phyloP scores from a whole-genome alignment of 2,797 vertebrate genomes.

The Alauda arvensis region DNA sequence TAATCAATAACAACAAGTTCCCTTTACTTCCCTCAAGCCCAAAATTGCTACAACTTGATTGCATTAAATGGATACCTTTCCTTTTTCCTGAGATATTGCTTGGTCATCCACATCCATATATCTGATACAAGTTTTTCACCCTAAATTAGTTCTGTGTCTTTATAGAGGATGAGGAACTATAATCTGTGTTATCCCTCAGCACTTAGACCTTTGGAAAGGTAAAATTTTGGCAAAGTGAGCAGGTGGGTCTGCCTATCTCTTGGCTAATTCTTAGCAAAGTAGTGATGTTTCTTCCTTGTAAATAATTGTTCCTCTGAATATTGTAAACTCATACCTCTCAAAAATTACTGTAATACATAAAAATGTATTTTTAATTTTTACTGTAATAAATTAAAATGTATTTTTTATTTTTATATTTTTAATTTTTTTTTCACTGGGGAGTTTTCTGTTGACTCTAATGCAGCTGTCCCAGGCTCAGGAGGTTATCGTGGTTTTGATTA shows the following conservation, averaged over 20 bases:
- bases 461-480: not conserved
- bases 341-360: not conserved
- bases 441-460: not conserved
- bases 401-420: not conserved
- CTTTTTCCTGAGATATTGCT: not conserved
- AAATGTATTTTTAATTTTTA: not conserved
- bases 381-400: not conserved
- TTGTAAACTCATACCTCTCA: not conserved
- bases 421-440: not conserved
- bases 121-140: not conserved
- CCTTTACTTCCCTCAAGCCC: not conserved
- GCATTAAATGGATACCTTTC: not conserved
- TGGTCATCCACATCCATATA: not conserved
- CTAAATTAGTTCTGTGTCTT: not conserved
- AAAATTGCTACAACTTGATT: not conserved
- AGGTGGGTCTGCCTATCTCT: not conserved
- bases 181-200: not conserved
- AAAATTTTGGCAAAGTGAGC: not conserved
- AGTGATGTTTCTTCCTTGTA: not conserved
- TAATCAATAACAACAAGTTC: not conserved
- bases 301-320: not conserved
- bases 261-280: not conserved
- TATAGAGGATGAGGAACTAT: not conserved
- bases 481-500: not conserved
- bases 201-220: not conserved